phyloP scores from a whole-genome alignment of 2,888 invertebrate species.

The Chrysopilus asiliformis region DNA sequence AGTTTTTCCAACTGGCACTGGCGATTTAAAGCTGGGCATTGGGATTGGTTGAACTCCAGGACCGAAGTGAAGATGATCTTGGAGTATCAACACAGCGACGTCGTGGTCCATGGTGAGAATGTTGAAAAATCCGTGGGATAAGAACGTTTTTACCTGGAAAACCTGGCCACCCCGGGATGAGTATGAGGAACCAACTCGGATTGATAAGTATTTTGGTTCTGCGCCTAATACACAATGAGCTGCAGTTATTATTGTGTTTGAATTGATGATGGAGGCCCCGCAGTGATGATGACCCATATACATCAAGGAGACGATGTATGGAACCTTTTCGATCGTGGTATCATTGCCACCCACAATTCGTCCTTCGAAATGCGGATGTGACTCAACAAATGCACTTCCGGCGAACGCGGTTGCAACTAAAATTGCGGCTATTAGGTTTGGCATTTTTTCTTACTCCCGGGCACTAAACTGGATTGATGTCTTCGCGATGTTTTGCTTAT shows the following conservation, averaged over 20 bases:
- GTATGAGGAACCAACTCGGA: constrained; percentile 42
- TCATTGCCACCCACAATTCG: constrained; percentile 28
- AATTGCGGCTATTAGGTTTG: no score
- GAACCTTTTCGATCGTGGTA: constrained; percentile 20
- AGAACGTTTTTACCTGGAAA: constrained; percentile 29
- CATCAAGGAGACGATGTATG: constrained; percentile 27
- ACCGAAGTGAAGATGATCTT: constrained; percentile 3
- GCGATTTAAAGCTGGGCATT: constrained; percentile 7
- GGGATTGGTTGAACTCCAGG: constrained; percentile 5
- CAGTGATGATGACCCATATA: constrained; percentile 39
- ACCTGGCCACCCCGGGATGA: no score
- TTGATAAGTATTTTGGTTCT: constrained; percentile 17
- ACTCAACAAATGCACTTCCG: no score
- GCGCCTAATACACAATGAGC: constrained; percentile 41
- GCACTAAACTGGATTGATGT: no score
- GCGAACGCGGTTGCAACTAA: no score
- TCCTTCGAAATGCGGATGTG: no score
- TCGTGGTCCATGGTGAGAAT: constrained; percentile 39
- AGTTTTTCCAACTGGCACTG: constrained; percentile 6
- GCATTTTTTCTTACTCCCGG: no score
- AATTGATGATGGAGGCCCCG: constrained; percentile 40
- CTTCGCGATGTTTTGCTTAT: no score
- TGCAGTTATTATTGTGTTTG: constrained; percentile 41
- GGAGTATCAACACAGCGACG: constrained; percentile 36
- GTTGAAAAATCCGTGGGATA: constrained; percentile 36